Base-by-base conservation (phyloP, 2,113 vertebrate genomes). In the Apodemus sylvaticus region DNA sequence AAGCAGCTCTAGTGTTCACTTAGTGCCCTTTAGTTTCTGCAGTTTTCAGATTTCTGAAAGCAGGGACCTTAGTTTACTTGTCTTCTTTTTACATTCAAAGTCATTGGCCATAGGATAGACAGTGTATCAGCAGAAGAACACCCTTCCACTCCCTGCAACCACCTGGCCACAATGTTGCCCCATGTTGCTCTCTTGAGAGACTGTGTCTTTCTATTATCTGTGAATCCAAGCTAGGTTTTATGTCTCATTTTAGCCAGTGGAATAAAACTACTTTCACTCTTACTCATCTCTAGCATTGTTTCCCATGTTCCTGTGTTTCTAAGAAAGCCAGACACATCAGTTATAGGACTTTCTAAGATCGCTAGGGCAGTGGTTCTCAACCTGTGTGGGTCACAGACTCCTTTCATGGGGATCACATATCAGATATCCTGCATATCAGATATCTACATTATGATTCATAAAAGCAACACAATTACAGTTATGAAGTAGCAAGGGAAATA, bases 201-300 rank as follows among this genome's bases (percentile, higher is more conserved):
- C 29, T 82, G 11, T 95, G 70, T 93, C 0, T 89, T 85, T 92
- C 14, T 96, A 24, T 71, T 58, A 10, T 95, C 36, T 51, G 85
- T 95, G 53, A 60, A 70, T 62, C 53, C 64, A 24, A 55, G 58
- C 26, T 81, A 68, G 17, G 5, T 42, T 83, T 91, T 89, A 86
- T 86, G 22, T 78, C 8, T 77, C 82, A 16, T n/a, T 66, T 74
- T 96, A 60, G 36, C 22, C 17, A 48, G 36, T 51, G 60, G 39
- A 85, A 91, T 66, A 39, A n/a, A 62, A 55, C 76, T n/a, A 29
- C 5, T 13, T 94, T 90, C 5, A 85, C 16, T 11, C 83, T 78
- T 95, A 79, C 77, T 92, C 93, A 90, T 78, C 48, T 31, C 89
- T 55, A 83, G 22, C 10, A 22, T 60, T 34, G 79, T 77, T 86